Evolutionary conservation across 1,140 invertebrate genomes (phyloP).

Genomic region (Phenacoccus solenopsis): DNA sequence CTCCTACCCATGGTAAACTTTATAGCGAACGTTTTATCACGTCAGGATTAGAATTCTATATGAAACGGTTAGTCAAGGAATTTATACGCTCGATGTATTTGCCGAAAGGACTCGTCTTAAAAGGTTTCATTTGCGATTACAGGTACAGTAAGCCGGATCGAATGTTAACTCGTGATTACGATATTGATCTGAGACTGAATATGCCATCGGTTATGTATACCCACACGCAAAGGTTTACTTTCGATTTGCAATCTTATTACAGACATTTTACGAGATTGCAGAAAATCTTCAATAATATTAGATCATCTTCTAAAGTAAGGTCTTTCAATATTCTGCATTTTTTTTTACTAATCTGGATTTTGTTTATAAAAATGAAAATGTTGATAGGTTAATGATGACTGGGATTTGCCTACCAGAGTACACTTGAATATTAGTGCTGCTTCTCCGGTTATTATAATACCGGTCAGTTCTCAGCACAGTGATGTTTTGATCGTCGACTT

Average conservation of each 20-base stretch:
- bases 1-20: constrained; percentile 51
- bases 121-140: too few relatives aligned
- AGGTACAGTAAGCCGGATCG: constrained; percentile 33
- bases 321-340: constrained; percentile 7
- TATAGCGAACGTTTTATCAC: constrained; percentile 79
- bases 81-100: too few relatives aligned
- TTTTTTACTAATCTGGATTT: not conserved
- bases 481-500: constrained; percentile 70
- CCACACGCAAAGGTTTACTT: constrained; percentile 86
- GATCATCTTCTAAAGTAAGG: constrained; percentile 22
- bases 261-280: constrained; percentile 74
- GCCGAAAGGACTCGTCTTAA: too few relatives aligned
- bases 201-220: constrained; percentile 84
- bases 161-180: constrained; percentile 42
- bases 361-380: not conserved
- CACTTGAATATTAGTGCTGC: constrained; percentile 56
- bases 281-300: constrained; percentile 36
- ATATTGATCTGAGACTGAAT: constrained; percentile 63
- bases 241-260: constrained; percentile 75
- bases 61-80: constrained; percentile 51
- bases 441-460: constrained; percentile 75
- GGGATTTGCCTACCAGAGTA: constrained; percentile 35
- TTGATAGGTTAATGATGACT: constrained; percentile 24
- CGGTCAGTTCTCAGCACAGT: constrained; percentile 65
- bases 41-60: constrained; percentile 67